phyloP scores from a whole-genome alignment of 1,140 invertebrate species.

The Xylocopa sonorina region DNA sequence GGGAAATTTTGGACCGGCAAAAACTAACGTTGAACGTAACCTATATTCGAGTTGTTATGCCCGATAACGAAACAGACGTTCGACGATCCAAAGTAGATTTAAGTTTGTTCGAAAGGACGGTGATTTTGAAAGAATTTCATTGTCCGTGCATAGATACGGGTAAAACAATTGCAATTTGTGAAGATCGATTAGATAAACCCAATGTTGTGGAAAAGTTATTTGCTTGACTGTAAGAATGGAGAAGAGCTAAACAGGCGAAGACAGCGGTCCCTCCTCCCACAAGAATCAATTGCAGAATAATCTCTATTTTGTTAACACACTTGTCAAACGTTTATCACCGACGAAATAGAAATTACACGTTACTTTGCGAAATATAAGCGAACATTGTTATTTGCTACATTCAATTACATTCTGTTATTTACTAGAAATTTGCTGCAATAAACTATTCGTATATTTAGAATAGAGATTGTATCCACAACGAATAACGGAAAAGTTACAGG shows the following conservation, averaged over 20 bases:
- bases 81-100: background rate
- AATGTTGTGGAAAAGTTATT: slow-evolving; percentile 69
- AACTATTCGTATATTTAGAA: background rate
- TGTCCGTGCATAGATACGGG: slow-evolving; percentile 72
- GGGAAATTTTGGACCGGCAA: slow-evolving; percentile 70
- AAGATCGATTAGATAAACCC: slow-evolving; percentile 63
- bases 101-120: background rate
- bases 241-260: too few species aligned
- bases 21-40: slow-evolving; percentile 64
- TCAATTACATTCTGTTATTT: slow-evolving; percentile 14
- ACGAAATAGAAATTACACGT: background rate
- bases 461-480: background rate
- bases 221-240: background rate
- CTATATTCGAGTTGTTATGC: slow-evolving; percentile 68
- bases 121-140: slow-evolving; percentile 66
- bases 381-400: too few species aligned
- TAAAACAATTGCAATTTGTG: slow-evolving; percentile 65
- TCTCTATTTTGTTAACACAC: background rate
- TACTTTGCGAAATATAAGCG: background rate
- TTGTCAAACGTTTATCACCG: background rate
- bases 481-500: background rate
- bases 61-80: background rate
- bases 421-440: background rate
- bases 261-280: too few species aligned
- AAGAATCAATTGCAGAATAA: background rate